Base-by-base conservation (phyloP, 2,797 vertebrate species). In the Tamandua tetradactyla region DNA sequence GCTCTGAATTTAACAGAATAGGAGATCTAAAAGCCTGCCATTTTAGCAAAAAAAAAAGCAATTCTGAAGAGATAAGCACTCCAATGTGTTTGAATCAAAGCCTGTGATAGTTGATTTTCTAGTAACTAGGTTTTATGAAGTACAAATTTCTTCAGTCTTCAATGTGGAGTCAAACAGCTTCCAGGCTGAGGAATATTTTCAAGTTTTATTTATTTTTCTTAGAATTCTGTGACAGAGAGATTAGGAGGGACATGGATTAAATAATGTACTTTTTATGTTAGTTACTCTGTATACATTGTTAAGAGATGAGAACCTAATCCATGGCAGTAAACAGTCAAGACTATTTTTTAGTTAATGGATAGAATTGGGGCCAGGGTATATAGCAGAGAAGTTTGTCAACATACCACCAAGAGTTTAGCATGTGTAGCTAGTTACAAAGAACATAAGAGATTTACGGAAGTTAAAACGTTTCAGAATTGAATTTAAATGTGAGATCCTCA, bases 201-300 rank as follows among this genome's bases (percentile, higher is more conserved):
- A 57, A 89, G 57, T 30, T 75, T 93, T 94, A 85, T 47, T 55
- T 69, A 22, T 66, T 94, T 93, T 84, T 91, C 74, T 93, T 75
- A 85, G 59, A 84, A 62, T 84, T 87, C 52, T 78, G 40, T 57
- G 64, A 79, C 30, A 84, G 37, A 92, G n/a, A 92, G 30, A 57
- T 85, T 59, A 64, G 32, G 4, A 69, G 49, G 25, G 22, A 20
- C 25, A 94, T 22, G 40, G 71, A 59, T 25, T 52, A 74, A 57
- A 79, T 86, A 91, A 87, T 10, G 22, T 0, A 59, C 18, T 40
- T 91, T 93, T 87, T 47, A 52, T 2, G 13, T 40, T 7, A 94
- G 32, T 32, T 49, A 47, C 23, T 68, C 27, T 62, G 14, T 66
- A 49, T 23, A 44, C 22, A 66, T 2, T 75, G 44, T 32, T 20